These are phyloP conservation scores for Geodia barretti DNA, from an alignment of 37 sponge, comb jelly and placozoan genomes.

Conservation along the genomic window DNA sequence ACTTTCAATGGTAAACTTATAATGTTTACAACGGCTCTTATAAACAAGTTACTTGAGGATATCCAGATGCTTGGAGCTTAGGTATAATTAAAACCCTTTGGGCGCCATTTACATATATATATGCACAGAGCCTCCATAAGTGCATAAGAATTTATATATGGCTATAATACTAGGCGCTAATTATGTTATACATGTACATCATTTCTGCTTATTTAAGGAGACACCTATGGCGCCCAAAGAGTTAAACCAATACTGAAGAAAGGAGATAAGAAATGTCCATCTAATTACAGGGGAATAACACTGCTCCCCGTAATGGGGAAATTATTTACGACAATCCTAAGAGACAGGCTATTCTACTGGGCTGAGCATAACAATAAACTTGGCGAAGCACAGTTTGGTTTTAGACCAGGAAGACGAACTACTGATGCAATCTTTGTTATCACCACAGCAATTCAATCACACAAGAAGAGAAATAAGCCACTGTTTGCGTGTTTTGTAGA, in stretches of 20 bases:
- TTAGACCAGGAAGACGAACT: neutral
- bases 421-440: constrained; percentile 3
- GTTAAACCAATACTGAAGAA: constrained; percentile 1
- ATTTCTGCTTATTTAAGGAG: too few relatives aligned
- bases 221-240: too few relatives aligned
- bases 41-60: neutral
- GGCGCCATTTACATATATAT: too few relatives aligned
- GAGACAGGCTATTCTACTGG: neutral
- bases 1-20: neutral
- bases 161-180: too few relatives aligned
- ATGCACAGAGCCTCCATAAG: too few relatives aligned
- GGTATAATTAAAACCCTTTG: too few relatives aligned
- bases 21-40: neutral
- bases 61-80: constrained; percentile 1
- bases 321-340: neutral
- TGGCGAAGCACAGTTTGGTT: neutral
- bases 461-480: neutral
- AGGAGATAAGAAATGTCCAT: neutral
- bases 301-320: constrained; percentile 1
- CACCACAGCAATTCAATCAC: neutral
- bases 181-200: too few relatives aligned
- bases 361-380: neutral
- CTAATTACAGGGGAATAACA: neutral
- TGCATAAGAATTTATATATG: too few relatives aligned
- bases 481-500: neutral